A percentile compares a stretch with the other conserved stretches of the same genome.
Evolutionary conservation across 1,140 invertebrate species (phyloP).

Genomic region (Papilio xuthus): DNA sequence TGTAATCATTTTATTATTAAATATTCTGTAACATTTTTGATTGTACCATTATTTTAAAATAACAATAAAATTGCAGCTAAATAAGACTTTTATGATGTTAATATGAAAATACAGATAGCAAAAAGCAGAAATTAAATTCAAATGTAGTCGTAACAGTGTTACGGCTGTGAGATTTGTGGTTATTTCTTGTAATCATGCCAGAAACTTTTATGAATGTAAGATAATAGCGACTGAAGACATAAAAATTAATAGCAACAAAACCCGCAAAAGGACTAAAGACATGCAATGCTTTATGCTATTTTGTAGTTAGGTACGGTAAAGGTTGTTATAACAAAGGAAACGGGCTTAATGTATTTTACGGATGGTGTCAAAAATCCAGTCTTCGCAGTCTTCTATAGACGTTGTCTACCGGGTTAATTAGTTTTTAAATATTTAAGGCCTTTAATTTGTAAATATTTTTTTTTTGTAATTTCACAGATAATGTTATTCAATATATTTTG

Average conservation of each 20-base stretch:
- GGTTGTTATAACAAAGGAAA: background rate
- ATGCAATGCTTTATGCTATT: background rate
- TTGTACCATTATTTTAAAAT: background rate
- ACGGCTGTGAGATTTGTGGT: conserved; percentile 1
- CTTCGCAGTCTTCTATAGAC: no score
- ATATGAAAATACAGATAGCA: conserved; percentile 14
- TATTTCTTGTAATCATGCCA: conserved; percentile 19
- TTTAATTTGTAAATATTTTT: no score
- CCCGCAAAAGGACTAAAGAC: conserved; percentile 1
- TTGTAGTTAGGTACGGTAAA: background rate
- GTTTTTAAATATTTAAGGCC: no score
- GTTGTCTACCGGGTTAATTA: no score
- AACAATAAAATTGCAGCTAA: background rate
- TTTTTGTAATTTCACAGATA: no score
- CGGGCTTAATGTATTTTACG: no score
- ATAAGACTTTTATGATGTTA: background rate
- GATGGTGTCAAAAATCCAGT: no score
- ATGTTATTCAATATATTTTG: no score
- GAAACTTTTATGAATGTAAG: conserved; percentile 21
- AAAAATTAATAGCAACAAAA: conserved; percentile 16
- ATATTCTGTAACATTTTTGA: background rate
- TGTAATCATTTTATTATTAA: no score
- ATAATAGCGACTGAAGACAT: conserved; percentile 7
- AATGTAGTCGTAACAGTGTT: conserved; percentile 7
- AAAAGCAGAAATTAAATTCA: conserved; percentile 14